phyloP scores from a whole-genome alignment of 2,113 vertebrate genomes.

The Pomatostomus ruficeps region DNA sequence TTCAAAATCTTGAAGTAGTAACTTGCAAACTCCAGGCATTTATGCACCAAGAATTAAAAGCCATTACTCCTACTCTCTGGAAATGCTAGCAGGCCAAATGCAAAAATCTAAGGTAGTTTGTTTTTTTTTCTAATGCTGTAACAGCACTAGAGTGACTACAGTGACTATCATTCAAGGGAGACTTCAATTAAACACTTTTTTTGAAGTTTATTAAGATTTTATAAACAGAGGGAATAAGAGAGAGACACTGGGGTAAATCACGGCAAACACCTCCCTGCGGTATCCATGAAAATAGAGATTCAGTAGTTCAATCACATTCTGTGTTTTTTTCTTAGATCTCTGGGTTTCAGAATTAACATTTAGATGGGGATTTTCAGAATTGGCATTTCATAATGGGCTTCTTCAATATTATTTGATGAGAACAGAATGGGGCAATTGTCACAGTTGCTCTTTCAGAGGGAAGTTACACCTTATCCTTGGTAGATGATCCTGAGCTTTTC shows the following conservation, averaged over 20 bases:
- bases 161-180: not conserved
- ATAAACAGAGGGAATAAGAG: not conserved
- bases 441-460: not conserved
- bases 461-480: not conserved
- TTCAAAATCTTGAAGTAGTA: not conserved
- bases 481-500: not conserved
- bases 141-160: not conserved
- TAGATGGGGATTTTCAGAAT: not conserved
- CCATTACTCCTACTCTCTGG: not conserved
- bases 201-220: not conserved
- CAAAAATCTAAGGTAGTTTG: not conserved
- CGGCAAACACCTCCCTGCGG: not conserved
- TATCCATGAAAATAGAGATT: not conserved
- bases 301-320: not conserved
- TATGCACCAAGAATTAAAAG: not conserved
- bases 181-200: not conserved
- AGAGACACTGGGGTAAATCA: not conserved
- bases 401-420: not conserved
- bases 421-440: not conserved
- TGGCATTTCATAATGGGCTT: not conserved
- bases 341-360: not conserved
- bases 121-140: fast-evolving
- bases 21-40: not conserved
- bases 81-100: not conserved
- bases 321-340: not conserved